Percentiles rank a stretch among this genome's conserved stretches.
phyloP scores from a whole-genome alignment of 2,797 vertebrate genomes.

The Sphenopsis melanotis region DNA sequence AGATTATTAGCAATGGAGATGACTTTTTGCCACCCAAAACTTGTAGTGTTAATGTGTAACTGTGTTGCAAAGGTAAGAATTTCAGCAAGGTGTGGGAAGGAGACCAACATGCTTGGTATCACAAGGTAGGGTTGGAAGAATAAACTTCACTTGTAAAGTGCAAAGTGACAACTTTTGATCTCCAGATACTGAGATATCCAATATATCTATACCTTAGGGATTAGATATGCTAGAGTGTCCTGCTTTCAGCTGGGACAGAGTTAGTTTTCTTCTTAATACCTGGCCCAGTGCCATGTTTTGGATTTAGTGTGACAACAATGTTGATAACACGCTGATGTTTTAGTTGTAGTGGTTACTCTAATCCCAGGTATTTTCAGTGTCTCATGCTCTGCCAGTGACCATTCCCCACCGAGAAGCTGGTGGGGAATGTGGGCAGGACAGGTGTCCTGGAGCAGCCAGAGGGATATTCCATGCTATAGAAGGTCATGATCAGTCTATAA shows the following conservation, averaged over 20 bases:
- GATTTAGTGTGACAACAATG: not conserved
- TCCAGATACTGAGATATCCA: not conserved
- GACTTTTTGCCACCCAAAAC: not conserved
- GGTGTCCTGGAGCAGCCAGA: not conserved
- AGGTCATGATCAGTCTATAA: not conserved
- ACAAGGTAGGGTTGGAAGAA: not conserved
- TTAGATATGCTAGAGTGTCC: not conserved
- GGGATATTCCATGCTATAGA: accelerated
- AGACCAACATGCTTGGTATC: not conserved
- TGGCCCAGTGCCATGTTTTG: not conserved
- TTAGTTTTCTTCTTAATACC: not conserved
- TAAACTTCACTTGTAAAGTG: not conserved
- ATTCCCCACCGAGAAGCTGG: not conserved
- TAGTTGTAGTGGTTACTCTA: not conserved
- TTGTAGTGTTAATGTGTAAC: not conserved
- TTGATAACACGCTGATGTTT: not conserved
- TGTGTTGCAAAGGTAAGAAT: not conserved
- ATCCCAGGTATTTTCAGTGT: not conserved
- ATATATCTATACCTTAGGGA: not conserved
- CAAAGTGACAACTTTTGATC: not conserved
- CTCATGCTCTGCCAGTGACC: not conserved
- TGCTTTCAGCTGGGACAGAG: not conserved
- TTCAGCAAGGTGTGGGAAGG: not conserved
- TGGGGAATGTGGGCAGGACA: not conserved
- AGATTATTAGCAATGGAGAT: not conserved